Percentiles rank a stretch among this genome's conserved stretches.
phyloP scores from a whole-genome alignment of 2,888 invertebrate genomes.

The Oscheius sp. region DNA sequence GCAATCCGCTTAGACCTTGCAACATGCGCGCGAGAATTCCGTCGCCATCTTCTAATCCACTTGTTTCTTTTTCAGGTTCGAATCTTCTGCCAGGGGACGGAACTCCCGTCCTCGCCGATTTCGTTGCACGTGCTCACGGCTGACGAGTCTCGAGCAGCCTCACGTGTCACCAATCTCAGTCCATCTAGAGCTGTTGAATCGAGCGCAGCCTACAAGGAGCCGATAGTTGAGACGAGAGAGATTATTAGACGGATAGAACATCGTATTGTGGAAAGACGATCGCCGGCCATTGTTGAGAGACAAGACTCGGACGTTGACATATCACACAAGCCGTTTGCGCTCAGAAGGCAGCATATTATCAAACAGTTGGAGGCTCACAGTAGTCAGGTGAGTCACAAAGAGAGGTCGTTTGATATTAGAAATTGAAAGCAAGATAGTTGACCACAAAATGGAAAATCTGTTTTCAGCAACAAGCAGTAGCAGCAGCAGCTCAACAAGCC shows the following conservation, averaged over 20 bases:
- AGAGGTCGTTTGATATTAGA: too few relatives aligned
- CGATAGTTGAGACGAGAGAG: conserved; percentile 37
- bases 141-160: conserved; percentile 52
- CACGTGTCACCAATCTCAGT: conserved; percentile 42
- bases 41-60: too few relatives aligned
- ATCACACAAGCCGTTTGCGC: conserved; percentile 58
- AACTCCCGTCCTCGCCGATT: conserved; percentile 69
- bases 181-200: background rate
- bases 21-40: too few relatives aligned
- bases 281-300: conserved; percentile 24
- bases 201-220: conserved; percentile 5
- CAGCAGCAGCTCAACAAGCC: background rate
- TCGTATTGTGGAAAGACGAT: conserved; percentile 21
- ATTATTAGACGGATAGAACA: conserved; percentile 31
- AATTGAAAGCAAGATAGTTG: too few relatives aligned
- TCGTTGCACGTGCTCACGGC: conserved; percentile 60
- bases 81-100: conserved; percentile 67
- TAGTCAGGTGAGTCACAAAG: conserved; percentile 41
- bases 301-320: conserved; percentile 49
- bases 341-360: conserved; percentile 57
- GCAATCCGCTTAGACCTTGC: too few relatives aligned
- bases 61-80: conserved; percentile 62
- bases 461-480: background rate
- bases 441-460: too few relatives aligned
- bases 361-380: conserved; percentile 60